Evolutionary conservation across 2,888 invertebrate species (phyloP).

Genomic region (Lochmaea crataegi): DNA sequence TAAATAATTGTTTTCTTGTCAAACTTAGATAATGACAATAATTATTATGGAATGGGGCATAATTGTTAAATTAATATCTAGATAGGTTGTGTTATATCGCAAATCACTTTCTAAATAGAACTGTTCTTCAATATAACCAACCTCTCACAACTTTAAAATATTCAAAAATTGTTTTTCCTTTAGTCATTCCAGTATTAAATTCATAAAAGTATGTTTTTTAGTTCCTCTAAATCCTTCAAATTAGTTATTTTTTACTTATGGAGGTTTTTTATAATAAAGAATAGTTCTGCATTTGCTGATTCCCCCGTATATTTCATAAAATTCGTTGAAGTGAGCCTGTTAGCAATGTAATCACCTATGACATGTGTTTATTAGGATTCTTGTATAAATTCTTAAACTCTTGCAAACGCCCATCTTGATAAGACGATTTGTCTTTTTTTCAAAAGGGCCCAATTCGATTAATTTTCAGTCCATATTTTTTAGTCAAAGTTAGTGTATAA

Average conservation of each 20-base stretch:
- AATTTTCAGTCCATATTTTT: conserved; percentile 3
- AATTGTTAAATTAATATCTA: conserved; percentile 50
- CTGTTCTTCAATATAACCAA: not conserved
- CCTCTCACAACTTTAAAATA: not conserved
- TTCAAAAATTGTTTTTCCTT: not conserved
- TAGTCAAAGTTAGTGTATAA: not conserved
- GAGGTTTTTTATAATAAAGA: not conserved
- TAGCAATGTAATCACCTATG: conserved; percentile 21
- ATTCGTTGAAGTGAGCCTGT: conserved; percentile 30
- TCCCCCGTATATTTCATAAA: conserved; percentile 27
- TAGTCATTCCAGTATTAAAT: not conserved
- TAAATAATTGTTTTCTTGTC: conserved; percentile 53
- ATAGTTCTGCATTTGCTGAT: conserved; percentile 13
- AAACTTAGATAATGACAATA: conserved; percentile 62
- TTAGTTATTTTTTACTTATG: not conserved
- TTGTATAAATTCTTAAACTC: conserved; percentile 27
- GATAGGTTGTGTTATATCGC: conserved; percentile 39
- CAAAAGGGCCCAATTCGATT: conserved; percentile 28
- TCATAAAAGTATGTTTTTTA: no score
- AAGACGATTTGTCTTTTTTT: conserved; percentile 8
- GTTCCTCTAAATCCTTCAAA: no score
- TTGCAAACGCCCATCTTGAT: conserved; percentile 13
- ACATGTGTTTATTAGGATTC: conserved; percentile 23
- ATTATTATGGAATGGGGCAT: conserved; percentile 61
- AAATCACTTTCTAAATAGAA: conserved; percentile 22